Evolutionary conservation across 2,888 invertebrate species (phyloP), one percentile per base, ranked within the genome.

Genomic region (Pilophorus perplexus): DNA sequence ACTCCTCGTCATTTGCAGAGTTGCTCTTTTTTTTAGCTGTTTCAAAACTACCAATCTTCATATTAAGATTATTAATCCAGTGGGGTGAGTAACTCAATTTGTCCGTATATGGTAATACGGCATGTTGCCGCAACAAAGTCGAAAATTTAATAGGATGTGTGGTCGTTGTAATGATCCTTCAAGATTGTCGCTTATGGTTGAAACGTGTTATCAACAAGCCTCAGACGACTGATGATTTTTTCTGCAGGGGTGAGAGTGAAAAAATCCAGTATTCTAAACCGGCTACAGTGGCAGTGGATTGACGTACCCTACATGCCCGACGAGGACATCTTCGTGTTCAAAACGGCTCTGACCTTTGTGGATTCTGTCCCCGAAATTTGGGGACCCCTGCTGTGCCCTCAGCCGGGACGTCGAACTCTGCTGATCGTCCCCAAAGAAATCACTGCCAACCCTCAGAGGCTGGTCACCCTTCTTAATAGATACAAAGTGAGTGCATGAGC

Each of bases 271-370:
- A 82, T 92, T 60, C 79, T 90, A 74, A 93, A 94, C 76, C 85
- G 94, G 0, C 80, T 94, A 16, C 84, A 84, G 76, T 94, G 94
- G 91, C 94, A 94, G 76, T 93, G 93, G 84, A 81, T 84, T 14
- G 82, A 82, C 0, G 88, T 93, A 74, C 92, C 93, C 0, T 93
- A 85, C 77, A 78, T 81, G 0, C 74, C 79, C 0, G 80, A 82
- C 0, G 90, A 91, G 74, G 80, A 81, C 6, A 82, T 82, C 2
- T 89, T 91, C 73, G 86, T 91, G 0, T 93, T 93, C 79, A 94
- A 94, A 78, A 94, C 94, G 0, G 90, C 93, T 0, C 78, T 93
- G 16, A 93, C 93, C 0, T 95, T 94, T 75, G 93, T 94, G 2
- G 94, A 94, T 76, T 90, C 93, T 0, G 86, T 92, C 6, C 84